These are phyloP conservation scores for Eulithis prunata DNA, from an alignment of 2,888 invertebrate species.

Conservation along the genomic window DNA sequence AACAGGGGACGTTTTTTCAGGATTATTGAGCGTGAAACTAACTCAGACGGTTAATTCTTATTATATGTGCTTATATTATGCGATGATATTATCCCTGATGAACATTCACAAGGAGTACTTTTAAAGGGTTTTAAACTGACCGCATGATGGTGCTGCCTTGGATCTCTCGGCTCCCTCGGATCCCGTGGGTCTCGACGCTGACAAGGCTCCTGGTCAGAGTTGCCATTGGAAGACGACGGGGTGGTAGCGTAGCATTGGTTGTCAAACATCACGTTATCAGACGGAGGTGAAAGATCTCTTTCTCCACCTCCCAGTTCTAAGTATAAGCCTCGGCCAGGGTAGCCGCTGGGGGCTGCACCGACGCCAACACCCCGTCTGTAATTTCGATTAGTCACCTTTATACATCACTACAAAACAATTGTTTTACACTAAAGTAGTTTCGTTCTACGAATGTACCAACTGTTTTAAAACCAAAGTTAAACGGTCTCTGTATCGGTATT, in stretches of 20 bases:
- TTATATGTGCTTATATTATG: too few relatives aligned
- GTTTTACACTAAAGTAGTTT: too few relatives aligned
- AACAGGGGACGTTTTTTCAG: too few relatives aligned
- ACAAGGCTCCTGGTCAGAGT: slow-evolving; percentile 93
- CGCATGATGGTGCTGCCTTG: slow-evolving; percentile 87
- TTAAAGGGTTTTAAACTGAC: slow-evolving; percentile 55
- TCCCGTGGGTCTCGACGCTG: slow-evolving; percentile 83
- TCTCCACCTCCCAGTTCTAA: slow-evolving; percentile 88
- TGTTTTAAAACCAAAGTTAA: too few relatives aligned
- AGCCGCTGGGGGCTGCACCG: slow-evolving; percentile 82
- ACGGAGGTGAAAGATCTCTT: slow-evolving; percentile 92
- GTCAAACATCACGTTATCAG: slow-evolving; percentile 97
- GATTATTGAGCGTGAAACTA: too few relatives aligned
- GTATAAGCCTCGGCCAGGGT: slow-evolving; percentile 90
- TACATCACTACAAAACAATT: too few relatives aligned
- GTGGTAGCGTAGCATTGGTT: slow-evolving; percentile 98
- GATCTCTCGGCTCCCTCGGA: slow-evolving; percentile 72
- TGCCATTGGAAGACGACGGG: slow-evolving; percentile 96
- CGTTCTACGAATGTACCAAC: too few relatives aligned
- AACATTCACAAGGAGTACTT: too few relatives aligned
- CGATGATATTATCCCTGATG: too few relatives aligned
- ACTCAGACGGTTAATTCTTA: too few relatives aligned
- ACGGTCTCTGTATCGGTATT: too few relatives aligned
- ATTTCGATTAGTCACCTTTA: background rate
- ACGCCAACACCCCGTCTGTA: slow-evolving; percentile 74